Percentiles rank a stretch among this genome's conserved stretches.
Conservation (phyloP, 2,888 invertebrate species). For the Sinotaia quadrata region DNA sequence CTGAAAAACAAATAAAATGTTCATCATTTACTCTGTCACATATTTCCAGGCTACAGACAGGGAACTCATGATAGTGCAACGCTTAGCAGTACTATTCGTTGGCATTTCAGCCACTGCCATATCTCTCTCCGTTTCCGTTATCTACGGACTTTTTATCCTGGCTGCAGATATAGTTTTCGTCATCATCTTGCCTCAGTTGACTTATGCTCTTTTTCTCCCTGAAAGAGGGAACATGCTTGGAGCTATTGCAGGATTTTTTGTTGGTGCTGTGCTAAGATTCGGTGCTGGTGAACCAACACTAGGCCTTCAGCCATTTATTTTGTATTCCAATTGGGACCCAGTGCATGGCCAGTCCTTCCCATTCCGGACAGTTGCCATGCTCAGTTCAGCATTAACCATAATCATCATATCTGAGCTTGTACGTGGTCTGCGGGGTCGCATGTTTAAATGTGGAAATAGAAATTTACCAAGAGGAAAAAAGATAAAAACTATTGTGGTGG, state of each 20-base stretch:
- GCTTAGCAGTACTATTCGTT: slow-evolving; percentile 39
- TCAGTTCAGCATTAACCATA: slow-evolving; percentile 76
- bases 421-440: not conserved
- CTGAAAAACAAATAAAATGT: too few species aligned
- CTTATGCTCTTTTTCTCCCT: slow-evolving; percentile 42
- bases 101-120: slow-evolving; percentile 42
- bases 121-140: slow-evolving; percentile 41
- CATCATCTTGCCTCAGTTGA: slow-evolving; percentile 59
- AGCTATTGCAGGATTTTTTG: slow-evolving; percentile 35
- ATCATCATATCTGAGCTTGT: slow-evolving; percentile 41
- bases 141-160: slow-evolving; percentile 52
- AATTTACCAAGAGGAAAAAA: too few species aligned
- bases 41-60: slow-evolving; percentile 9
- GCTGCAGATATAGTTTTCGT: slow-evolving; percentile 62
- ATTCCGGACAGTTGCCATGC: slow-evolving; percentile 95
- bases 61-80: slow-evolving; percentile 47
- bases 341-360: slow-evolving; percentile 86
- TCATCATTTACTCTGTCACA: too few species aligned
- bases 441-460: too few species aligned
- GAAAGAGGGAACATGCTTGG: slow-evolving; percentile 45
- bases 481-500: too few species aligned
- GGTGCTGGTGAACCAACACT: slow-evolving; percentile 81
- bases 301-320: slow-evolving; percentile 77
- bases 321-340: slow-evolving; percentile 76
- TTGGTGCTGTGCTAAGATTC: slow-evolving; percentile 29